phyloP scores from a whole-genome alignment of 2,888 invertebrate genomes.

The Rotaria magnacalcarata region DNA sequence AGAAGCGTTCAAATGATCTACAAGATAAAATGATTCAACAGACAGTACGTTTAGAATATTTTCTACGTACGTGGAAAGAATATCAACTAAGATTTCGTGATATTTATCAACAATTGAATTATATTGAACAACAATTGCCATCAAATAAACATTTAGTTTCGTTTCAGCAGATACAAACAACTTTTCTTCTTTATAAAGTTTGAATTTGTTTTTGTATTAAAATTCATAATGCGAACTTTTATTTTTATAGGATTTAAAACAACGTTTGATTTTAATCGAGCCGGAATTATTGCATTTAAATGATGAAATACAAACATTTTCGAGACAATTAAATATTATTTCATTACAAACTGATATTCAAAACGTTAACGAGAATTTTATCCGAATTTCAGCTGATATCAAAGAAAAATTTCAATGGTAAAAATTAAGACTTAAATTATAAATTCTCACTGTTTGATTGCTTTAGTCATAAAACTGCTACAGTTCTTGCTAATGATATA shows the following conservation, averaged over 20 bases:
- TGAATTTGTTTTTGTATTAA: not conserved
- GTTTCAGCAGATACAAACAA: not conserved
- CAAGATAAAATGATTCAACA: constrained; percentile 13
- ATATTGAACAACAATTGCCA: not conserved
- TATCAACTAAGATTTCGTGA: not conserved
- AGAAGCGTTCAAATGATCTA: constrained; percentile 11
- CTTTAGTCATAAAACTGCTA: constrained; percentile 8
- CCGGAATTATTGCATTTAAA: constrained; percentile 21
- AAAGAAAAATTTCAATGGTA: constrained; percentile 9
- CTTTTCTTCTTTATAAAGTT: not conserved
- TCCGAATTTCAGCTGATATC: not conserved
- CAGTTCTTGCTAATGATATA: not conserved
- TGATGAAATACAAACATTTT: constrained; percentile 17
- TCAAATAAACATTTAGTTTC: not conserved
- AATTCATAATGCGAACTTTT: not conserved
- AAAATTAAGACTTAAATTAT: not conserved
- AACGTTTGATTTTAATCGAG: not conserved
- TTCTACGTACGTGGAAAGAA: constrained; percentile 21
- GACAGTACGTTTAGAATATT: not conserved
- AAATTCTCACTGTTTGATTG: too few species aligned
- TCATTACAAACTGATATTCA: not conserved
- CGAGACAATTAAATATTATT: not conserved
- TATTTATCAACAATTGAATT: not conserved
- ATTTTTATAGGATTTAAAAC: not conserved
- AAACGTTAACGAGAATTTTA: not conserved